Conservation (phyloP, 1,140 invertebrate species). For the Palaemon carinicauda region DNA sequence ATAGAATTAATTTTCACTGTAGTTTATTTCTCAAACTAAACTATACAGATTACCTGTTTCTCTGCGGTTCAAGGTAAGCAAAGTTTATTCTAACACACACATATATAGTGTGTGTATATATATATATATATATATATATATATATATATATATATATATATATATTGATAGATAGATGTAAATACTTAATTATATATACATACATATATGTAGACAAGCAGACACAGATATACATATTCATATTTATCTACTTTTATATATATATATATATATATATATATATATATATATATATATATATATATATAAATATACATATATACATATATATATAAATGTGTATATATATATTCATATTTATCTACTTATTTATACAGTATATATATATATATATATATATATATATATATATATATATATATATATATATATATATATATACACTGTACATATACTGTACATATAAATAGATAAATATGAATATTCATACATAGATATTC, state of each 20-base stretch:
- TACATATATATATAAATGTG: not conserved
- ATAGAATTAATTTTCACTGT: not conserved
- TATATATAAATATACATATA: not conserved
- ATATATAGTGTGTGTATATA: too few relatives aligned
- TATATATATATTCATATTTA: too few relatives aligned
- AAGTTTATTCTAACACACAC: not conserved
- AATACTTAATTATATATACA: not conserved
- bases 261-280: conserved; percentile 33
- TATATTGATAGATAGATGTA: conserved; percentile 16
- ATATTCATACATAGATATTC: too few relatives aligned
- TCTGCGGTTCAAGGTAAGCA: not conserved
- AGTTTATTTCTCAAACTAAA: not conserved
- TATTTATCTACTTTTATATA: conserved; percentile 24
- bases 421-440: conserved; percentile 25
- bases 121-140: not conserved
- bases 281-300: conserved; percentile 29
- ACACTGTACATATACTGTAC: too few relatives aligned
- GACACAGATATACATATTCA: too few relatives aligned
- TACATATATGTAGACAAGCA: conserved; percentile 14
- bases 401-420: conserved; percentile 22
- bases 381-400: not conserved
- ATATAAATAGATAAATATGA: too few relatives aligned
- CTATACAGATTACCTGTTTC: not conserved
- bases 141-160: conserved; percentile 35
- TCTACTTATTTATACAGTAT: too few relatives aligned